Base-by-base conservation (phyloP, 2,797 vertebrate species). In the Anabacerthia variegaticeps region DNA sequence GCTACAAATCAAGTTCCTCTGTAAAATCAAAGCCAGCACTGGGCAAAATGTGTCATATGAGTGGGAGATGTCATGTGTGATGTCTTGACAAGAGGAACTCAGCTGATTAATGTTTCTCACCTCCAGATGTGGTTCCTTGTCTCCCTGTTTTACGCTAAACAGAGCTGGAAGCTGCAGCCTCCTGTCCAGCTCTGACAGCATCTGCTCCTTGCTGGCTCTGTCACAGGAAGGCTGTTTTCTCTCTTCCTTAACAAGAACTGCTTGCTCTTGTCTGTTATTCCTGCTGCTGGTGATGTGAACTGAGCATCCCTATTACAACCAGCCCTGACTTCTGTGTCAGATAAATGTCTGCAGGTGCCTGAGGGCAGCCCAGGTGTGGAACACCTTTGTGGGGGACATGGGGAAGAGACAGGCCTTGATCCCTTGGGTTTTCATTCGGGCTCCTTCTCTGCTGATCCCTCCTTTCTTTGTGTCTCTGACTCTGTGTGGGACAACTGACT, bases 11-110 rank as follows among this genome's bases (percentile, higher is more conserved):
- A 12, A 22, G 12, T 36, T 66, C 22, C 28, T 79, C 18, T 93
- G 41, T 74, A 62, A 87, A 91, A 88, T 65, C 44, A 71, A 88
- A 92, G 87, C 43, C 56, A 49, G 44, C 71, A 39, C 39, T 22
- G 49, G 36, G 61, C 21, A 54, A 65, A 75, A 39, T 18, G 17
- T 71, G 73, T 46, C 4, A 0, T 27, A 0, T 7, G 79, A 80
- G 61, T 71, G 71, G 63, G 63, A 73, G 27, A 11, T 77, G 77
- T 41, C 58, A 36, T 52, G 32, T 23, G 73, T 72, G 54, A 30
- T 76, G 59, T 24, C 48, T 69, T 66, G 52, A 17, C 30, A 76
- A 76, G 51, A 82, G 32, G n/a, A 80, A 17, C 39, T 27, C 8
- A 23, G 6, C 56, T 66, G 30, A 62, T 78, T 24, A 20, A 0